Conservation (phyloP, 2,113 vertebrate species). For the Pithys albifrons region DNA sequence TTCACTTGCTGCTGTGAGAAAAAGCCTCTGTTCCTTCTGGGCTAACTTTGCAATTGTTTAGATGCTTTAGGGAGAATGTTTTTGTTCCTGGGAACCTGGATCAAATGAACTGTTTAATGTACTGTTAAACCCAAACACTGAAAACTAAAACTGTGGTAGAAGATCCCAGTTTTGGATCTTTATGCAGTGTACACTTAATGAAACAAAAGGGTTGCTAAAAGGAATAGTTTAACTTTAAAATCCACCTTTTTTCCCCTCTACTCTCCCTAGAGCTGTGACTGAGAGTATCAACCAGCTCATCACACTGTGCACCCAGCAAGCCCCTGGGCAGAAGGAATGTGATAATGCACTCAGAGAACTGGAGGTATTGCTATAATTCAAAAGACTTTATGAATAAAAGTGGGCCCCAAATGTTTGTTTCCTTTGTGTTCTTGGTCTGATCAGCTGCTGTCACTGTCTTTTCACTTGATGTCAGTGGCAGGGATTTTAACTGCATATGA, state of each 20-base stretch:
- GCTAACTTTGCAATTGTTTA: background rate
- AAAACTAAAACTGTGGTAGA: background rate
- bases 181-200: background rate
- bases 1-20: background rate
- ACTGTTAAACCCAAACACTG: background rate
- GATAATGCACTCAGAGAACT: constrained; percentile 96
- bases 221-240: background rate
- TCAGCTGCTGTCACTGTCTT: background rate
- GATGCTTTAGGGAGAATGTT: background rate
- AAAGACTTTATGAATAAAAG: background rate
- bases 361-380: constrained; percentile 80
- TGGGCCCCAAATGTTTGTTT: background rate
- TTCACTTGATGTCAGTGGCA: background rate
- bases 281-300: constrained; percentile 99
- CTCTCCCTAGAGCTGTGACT: constrained; percentile 89
- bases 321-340: constrained; percentile 97
- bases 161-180: background rate
- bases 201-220: background rate
- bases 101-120: background rate
- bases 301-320: constrained; percentile 97
- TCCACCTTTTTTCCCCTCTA: background rate
- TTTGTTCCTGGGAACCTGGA: background rate
- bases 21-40: background rate
- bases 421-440: background rate
- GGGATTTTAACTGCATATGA: background rate